Evolutionary conservation across 2,797 vertebrate genomes (phyloP).

Genomic region (Myiothlypis chrysogaster): DNA sequence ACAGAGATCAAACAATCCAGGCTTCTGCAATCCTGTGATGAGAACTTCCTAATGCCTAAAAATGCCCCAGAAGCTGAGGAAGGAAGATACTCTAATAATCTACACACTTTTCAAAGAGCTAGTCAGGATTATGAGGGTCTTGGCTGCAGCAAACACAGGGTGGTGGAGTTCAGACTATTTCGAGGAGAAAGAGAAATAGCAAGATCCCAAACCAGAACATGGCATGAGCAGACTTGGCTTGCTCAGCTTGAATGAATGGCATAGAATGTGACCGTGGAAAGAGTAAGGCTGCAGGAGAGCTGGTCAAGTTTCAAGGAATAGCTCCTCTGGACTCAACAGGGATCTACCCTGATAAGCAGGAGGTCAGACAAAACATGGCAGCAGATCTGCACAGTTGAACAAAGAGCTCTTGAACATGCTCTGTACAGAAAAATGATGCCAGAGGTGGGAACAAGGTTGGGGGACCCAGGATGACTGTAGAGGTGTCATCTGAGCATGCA

Average conservation of each 20-base stretch:
- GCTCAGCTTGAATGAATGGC: background rate
- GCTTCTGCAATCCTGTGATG: background rate
- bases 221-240: background rate
- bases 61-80: background rate
- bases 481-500: background rate
- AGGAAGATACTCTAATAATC: background rate
- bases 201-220: background rate
- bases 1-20: background rate
- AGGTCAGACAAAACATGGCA: background rate
- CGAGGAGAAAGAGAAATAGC: background rate
- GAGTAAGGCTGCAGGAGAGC: background rate
- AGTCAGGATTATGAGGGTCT: background rate
- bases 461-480: background rate
- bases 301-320: background rate
- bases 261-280: background rate
- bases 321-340: background rate
- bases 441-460: accelerated
- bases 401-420: background rate
- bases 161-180: background rate
- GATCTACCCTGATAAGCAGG: background rate
- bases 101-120: background rate
- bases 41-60: background rate
- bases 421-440: background rate
- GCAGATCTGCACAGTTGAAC: background rate
- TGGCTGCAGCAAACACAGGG: background rate